Conservation (phyloP, 2,888 invertebrate genomes). For the Altica lythri region DNA sequence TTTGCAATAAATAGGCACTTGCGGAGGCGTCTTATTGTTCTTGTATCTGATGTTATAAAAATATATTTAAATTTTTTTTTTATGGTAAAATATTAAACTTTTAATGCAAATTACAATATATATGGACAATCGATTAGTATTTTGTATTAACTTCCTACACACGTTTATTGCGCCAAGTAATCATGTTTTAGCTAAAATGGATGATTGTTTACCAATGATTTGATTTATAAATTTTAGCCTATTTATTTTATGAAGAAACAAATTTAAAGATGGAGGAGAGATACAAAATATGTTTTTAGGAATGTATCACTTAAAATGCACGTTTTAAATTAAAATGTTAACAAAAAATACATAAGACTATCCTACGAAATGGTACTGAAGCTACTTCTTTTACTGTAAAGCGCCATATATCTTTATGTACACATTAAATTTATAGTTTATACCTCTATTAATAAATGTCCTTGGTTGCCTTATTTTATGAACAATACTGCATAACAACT, state of each 20-base stretch:
- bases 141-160: constrained; percentile 42
- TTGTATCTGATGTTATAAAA: too few relatives aligned
- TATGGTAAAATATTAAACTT: too few relatives aligned
- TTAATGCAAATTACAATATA: too few relatives aligned
- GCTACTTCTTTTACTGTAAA: constrained; percentile 50
- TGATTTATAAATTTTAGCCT: constrained; percentile 26
- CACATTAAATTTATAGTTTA: constrained; percentile 48
- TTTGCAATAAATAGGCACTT: too few relatives aligned
- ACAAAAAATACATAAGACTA: constrained; percentile 40
- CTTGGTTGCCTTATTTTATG: constrained; percentile 44
- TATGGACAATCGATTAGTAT: too few relatives aligned
- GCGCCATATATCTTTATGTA: constrained; percentile 53
- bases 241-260: constrained; percentile 27
- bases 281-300: constrained; percentile 42
- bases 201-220: constrained; percentile 42
- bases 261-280: constrained; percentile 31
- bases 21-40: too few relatives aligned
- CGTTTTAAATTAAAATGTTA: constrained; percentile 33
- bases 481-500: constrained; percentile 36
- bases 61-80: too few relatives aligned
- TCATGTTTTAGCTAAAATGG: constrained; percentile 41
- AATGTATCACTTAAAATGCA: constrained; percentile 51
- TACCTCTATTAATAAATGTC: constrained; percentile 44
- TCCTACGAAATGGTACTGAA: constrained; percentile 48
- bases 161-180: constrained; percentile 41